Evolutionary conservation across 2,113 vertebrate genomes (phyloP).

Genomic region (Shinisaurus crocodilurus): DNA sequence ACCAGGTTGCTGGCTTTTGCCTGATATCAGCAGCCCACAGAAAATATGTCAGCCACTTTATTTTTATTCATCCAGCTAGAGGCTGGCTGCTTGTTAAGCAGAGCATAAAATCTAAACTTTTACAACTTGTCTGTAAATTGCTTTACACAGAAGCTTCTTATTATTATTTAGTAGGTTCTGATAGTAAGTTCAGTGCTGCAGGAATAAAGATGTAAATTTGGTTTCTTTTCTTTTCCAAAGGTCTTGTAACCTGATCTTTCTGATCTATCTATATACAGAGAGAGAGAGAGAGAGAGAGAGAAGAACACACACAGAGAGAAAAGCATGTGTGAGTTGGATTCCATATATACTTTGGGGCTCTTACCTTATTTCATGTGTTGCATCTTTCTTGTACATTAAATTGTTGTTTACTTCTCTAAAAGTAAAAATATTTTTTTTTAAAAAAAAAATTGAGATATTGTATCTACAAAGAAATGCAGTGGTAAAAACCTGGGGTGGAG

Average conservation of each 20-base stretch:
- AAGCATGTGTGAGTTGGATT: not conserved
- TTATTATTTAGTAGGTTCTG: slow-evolving; percentile 5
- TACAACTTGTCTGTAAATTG: slow-evolving; percentile 6
- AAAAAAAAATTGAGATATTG: too few species aligned
- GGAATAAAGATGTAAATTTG: not conserved
- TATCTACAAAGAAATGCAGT: too few species aligned
- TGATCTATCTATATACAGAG: too few species aligned
- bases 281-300: not conserved
- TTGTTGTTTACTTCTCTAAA: not conserved
- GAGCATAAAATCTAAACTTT: not conserved
- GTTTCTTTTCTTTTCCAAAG: not conserved
- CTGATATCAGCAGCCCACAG: not conserved
- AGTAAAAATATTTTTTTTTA: too few species aligned
- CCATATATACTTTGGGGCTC: not conserved
- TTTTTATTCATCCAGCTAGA: slow-evolving; percentile 4
- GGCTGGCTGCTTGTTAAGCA: slow-evolving; percentile 8
- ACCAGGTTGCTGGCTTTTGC: not conserved
- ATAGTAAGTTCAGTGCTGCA: not conserved
- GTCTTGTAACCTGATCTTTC: not conserved
- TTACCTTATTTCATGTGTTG: not conserved
- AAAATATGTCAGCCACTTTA: not conserved
- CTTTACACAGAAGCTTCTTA: slow-evolving; percentile 1
- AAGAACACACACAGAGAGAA: not conserved
- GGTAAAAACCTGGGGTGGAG: too few species aligned
- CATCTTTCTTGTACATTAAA: not conserved